Conservation (phyloP, 2,797 vertebrate species). For the Dryobates pubescens region DNA sequence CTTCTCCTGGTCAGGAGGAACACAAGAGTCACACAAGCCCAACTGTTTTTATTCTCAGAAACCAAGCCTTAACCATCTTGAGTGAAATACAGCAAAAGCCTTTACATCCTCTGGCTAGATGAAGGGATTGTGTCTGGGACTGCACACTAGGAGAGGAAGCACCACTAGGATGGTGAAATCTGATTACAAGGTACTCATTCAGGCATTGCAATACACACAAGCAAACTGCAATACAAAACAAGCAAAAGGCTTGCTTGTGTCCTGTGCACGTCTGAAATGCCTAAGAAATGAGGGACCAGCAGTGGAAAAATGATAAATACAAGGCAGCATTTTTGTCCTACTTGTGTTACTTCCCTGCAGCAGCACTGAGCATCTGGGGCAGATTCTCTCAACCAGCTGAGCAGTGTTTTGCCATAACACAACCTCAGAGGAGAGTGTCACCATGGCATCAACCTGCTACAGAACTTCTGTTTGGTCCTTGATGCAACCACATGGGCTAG, state of each 20-base stretch:
- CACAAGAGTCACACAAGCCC: not conserved
- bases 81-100: not conserved
- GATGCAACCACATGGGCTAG: not conserved
- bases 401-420: not conserved
- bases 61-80: not conserved
- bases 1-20: not conserved
- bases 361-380: not conserved
- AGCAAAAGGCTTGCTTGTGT: not conserved
- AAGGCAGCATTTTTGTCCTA: not conserved
- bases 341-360: not conserved
- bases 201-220: not conserved
- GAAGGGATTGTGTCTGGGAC: not conserved
- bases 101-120: not conserved
- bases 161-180: not conserved
- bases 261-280: not conserved
- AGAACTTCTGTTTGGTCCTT: not conserved
- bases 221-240: too few species aligned
- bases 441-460: not conserved
- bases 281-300: not conserved
- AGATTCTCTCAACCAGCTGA: not conserved
- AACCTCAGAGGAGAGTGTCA: not conserved
- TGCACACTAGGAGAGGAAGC: not conserved
- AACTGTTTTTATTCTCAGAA: not conserved
- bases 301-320: not conserved
- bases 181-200: not conserved